Evolutionary conservation across 1,140 invertebrate species (phyloP), one percentile per base, ranked within the genome.

Genomic region (Aleiodes sp.): DNA sequence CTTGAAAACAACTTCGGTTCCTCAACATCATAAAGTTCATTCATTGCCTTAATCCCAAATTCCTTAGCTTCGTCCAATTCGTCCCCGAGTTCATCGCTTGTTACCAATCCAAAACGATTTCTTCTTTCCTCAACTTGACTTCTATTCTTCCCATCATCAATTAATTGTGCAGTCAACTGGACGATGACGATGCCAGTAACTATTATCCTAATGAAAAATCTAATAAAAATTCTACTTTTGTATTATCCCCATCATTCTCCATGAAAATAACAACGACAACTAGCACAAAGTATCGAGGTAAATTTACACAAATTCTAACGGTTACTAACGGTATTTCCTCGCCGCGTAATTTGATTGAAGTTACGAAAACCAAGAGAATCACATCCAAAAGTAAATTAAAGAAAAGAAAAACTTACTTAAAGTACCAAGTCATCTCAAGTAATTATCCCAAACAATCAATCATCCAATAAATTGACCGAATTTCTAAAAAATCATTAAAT

Each of bases 31-130:
- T 90, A 90, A 16, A 93, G 80, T 39, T 92, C 87, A 28, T 90
- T 88, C 87, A 92, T 91, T 46, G 88, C 88, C 66, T 88, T 84
- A 57, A 93, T 83, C 21, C 92, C 92, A 75, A 89, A 90, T 73
- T 90, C 87, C 0, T 89, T 87, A 10, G 91, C 91, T 77, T 91
- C 88, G 31, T 89, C 78, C 3, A 91, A 76, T 65, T 91, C 87
- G 16, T 83, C 31, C 57, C 26, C 46, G 1, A 43, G 39, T 8
- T 8, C 1, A 21, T 59, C 56, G 6, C 19, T n/a, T n/a, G n/a
- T n/a, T n/a, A n/a, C 39, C 46, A 52, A 52, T 1, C 21, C 46
- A 6, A 12, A 52, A 52, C 2, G 39, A n/a, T 43, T 16, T 52
- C 46, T 21, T 52, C 46, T 52, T 21, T 4, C 46, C 46, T 12